Base-by-base conservation (phyloP, 1,140 invertebrate species). In the Bombyx mandarina region DNA sequence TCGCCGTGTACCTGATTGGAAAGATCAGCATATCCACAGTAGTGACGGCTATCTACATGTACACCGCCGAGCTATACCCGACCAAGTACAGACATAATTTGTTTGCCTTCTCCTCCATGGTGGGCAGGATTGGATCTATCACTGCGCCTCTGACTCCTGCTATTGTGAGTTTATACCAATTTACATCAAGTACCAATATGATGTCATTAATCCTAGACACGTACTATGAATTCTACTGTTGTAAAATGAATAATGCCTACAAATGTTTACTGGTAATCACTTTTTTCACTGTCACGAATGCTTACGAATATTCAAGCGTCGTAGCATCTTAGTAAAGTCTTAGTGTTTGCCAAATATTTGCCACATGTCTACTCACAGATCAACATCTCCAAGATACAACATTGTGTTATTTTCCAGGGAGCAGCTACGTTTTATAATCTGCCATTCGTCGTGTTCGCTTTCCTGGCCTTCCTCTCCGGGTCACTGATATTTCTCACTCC, bases 121-220 rank as follows among this genome's bases (percentile, higher is more conserved):
- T 93, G 57, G 93, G 92, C 6, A 82, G 93, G 54, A 83, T 93
- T 61, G 93, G 93, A 0, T 92, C 92, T 8, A 93, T 94, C 84
- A 72, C 92, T 35, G 92, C 93, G n/a, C 93, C 93, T 58, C 91
- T 94, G 77, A 91, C 70, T 44, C 77, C 73, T 42, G 77, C 65
- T 10, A 60, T 77, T 35, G 74, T 80, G 58, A 72, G 71, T 69
- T 45, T 12, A n/a, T n/a, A n/a, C n/a, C n/a, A n/a, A n/a, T n/a
- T n/a, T n/a, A n/a, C n/a, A n/a, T n/a, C n/a, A n/a, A n/a, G n/a
- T n/a, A n/a, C n/a, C n/a, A n/a, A n/a, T n/a, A n/a, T n/a, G n/a
- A n/a, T n/a, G n/a, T n/a, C n/a, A n/a, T n/a, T n/a, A n/a, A n/a
- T n/a, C n/a, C n/a, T n/a, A n/a, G 26, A 1, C 4, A 35, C 26